These are phyloP conservation scores for Glaucomys volans DNA, from an alignment of 2,113 vertebrate genomes.

Conservation along the genomic window DNA sequence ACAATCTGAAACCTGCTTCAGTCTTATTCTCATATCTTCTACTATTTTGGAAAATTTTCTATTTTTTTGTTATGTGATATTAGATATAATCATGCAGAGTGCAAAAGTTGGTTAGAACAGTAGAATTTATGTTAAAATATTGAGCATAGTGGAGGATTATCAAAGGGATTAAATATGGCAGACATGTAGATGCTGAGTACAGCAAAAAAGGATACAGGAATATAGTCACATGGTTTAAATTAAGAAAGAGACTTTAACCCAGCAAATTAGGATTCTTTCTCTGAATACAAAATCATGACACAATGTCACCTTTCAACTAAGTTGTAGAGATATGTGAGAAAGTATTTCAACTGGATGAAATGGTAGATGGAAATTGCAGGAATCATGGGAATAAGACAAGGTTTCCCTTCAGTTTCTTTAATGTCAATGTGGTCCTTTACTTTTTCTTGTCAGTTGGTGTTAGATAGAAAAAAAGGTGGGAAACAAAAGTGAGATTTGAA, in stretches of 20 bases:
- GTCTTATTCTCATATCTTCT: not conserved
- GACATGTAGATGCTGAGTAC: not conserved
- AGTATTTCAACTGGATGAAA: conserved; percentile 28
- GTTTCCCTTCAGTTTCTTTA: conserved; percentile 6
- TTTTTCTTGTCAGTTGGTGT: not conserved
- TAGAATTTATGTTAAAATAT: not conserved
- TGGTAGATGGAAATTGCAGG: not conserved
- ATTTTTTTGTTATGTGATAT: conserved; percentile 43
- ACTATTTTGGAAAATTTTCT: not conserved
- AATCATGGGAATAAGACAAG: not conserved
- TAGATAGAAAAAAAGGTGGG: not conserved
- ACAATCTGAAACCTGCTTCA: conserved; percentile 10
- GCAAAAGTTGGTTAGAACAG: not conserved
- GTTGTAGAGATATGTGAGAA: not conserved
- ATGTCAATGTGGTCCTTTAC: not conserved
- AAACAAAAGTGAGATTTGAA: not conserved
- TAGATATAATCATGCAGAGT: conserved; percentile 33
- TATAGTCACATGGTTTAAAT: conserved; percentile 2
- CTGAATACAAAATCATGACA: not conserved
- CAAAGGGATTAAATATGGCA: conserved; percentile 8
- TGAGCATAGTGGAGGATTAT: not conserved
- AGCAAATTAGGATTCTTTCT: not conserved
- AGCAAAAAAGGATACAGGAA: not conserved
- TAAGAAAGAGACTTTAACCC: conserved; percentile 10
- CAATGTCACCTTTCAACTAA: not conserved